Conservation (phyloP, 2,113 vertebrate species). For the Cisticola juncidis region DNA sequence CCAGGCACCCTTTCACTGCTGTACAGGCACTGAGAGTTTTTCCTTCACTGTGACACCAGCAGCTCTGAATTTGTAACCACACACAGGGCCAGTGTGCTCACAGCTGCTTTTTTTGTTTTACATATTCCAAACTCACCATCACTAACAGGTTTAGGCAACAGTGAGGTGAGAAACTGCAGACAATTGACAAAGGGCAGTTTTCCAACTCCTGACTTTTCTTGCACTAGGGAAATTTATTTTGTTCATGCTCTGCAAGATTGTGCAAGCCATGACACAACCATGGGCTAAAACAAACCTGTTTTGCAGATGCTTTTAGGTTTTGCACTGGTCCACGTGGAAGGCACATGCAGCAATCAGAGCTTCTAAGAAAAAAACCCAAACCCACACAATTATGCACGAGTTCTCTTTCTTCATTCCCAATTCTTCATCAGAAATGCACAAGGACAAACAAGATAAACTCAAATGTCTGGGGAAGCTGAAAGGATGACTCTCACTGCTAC, state of each 20-base stretch:
- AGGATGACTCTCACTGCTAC: background rate
- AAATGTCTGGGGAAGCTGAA: background rate
- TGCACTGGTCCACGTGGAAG: background rate
- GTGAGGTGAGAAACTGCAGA: background rate
- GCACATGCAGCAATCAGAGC: background rate
- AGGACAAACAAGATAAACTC: background rate
- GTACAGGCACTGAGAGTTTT: background rate
- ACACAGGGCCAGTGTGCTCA: background rate
- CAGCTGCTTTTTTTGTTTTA: background rate
- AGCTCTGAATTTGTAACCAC: background rate
- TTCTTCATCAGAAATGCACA: background rate
- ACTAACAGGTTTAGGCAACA: background rate
- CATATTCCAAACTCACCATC: background rate
- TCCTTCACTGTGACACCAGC: background rate
- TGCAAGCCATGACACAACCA: background rate
- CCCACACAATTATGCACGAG: background rate
- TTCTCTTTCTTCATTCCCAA: background rate
- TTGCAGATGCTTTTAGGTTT: background rate
- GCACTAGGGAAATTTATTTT: background rate
- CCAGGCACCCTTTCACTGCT: background rate
- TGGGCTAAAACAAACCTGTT: background rate
- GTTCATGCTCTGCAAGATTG: background rate
- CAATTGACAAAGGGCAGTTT: background rate
- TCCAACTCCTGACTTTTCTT: background rate
- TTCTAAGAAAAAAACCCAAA: background rate